Percentiles rank a stretch among this genome's conserved stretches.
Conservation (phyloP, 2,797 vertebrate genomes). For the Schizothorax lantsangensis region DNA sequence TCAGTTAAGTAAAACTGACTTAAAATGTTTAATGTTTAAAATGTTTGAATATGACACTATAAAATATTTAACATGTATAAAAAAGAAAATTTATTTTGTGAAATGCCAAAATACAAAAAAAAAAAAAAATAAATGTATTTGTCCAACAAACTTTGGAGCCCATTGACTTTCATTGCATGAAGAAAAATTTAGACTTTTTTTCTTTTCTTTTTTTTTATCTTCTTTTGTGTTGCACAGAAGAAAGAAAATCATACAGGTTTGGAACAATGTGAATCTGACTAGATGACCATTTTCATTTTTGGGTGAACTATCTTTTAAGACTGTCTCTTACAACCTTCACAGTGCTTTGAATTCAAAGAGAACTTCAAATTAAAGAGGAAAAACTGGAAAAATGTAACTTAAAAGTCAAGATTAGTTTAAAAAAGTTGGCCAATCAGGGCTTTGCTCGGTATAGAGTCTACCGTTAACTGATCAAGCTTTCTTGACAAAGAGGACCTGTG, state of each 20-base stretch:
- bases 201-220: background rate
- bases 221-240: background rate
- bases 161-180: background rate
- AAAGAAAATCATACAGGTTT: background rate
- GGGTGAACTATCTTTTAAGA: background rate
- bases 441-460: background rate
- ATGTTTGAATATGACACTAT: background rate
- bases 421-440: background rate
- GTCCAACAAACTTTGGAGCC: background rate
- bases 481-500: slow-evolving; percentile 32
- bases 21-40: background rate
- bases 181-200: background rate
- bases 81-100: too few species aligned
- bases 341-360: slow-evolving; percentile 12
- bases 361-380: background rate
- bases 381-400: background rate
- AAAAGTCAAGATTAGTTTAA: slow-evolving; percentile 7
- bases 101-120: background rate
- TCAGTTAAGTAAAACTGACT: background rate
- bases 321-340: background rate
- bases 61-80: background rate
- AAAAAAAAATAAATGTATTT: background rate
- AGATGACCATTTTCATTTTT: background rate
- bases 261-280: background rate
- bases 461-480: slow-evolving; percentile 20